Conservation (phyloP, 2,113 vertebrate genomes). For the Chloropsis hardwickii region DNA sequence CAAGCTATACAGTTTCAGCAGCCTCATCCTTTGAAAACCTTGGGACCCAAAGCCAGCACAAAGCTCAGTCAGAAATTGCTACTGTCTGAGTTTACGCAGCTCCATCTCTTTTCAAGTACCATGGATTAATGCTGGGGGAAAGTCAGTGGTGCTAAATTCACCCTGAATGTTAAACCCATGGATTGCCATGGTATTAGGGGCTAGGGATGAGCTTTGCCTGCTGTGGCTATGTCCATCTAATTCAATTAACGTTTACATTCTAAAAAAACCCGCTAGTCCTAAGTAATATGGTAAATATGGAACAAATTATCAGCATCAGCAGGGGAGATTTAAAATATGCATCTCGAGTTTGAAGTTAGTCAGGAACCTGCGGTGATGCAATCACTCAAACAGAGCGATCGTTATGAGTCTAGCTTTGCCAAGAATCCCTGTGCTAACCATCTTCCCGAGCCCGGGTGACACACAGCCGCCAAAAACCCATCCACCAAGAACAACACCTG, state of each 20-base stretch:
- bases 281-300: conserved; percentile 69
- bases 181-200: not conserved
- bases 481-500: not conserved
- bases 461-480: not conserved
- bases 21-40: not conserved
- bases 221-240: conserved; percentile 17
- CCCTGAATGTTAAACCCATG: not conserved
- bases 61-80: not conserved
- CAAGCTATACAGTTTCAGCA: not conserved
- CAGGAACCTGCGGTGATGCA: conserved; percentile 32
- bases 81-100: not conserved
- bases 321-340: conserved; percentile 54
- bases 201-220: not conserved
- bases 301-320: conserved; percentile 69
- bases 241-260: conserved; percentile 48
- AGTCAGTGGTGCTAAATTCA: not conserved
- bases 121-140: not conserved
- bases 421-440: not conserved
- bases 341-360: conserved; percentile 34
- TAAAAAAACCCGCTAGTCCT: conserved; percentile 40
- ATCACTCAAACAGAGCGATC: conserved; percentile 11
- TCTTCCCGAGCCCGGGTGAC: not conserved
- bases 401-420: not conserved
- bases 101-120: not conserved
- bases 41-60: not conserved